These are phyloP conservation scores for Bungarus multicinctus DNA, from an alignment of 2,113 vertebrate genomes.

Conservation along the genomic window DNA sequence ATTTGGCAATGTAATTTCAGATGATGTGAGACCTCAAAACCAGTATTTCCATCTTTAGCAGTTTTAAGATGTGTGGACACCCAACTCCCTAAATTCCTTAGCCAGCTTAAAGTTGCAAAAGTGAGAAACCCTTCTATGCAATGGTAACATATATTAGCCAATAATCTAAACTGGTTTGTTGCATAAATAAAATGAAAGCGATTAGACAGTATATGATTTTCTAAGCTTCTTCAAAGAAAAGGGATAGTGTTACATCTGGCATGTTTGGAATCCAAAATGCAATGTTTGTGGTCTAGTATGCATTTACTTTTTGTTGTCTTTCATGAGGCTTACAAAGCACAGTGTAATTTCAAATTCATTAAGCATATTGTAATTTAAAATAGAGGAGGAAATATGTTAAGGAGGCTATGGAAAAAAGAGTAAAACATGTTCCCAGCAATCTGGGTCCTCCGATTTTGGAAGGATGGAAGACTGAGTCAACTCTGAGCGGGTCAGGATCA, in stretches of 20 bases:
- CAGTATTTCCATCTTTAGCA: not conserved
- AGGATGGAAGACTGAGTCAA: not conserved
- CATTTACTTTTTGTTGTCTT: not conserved
- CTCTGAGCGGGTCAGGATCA: not conserved
- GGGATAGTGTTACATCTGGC: not conserved
- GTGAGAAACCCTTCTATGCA: not conserved
- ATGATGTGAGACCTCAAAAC: not conserved
- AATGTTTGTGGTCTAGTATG: not conserved
- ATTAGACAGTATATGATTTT: not conserved
- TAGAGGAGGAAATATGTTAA: not conserved
- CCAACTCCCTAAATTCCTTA: not conserved
- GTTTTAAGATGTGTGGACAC: not conserved
- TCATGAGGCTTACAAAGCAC: not conserved
- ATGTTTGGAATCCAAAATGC: not conserved
- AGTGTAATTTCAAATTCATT: not conserved
- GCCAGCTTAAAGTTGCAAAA: not conserved
- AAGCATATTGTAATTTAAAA: not conserved
- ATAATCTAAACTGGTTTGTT: not conserved
- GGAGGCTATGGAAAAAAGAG: not conserved
- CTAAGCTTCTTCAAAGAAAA: not conserved
- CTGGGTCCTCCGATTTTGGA: not conserved
- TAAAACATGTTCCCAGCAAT: not conserved
- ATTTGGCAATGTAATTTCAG: not conserved
- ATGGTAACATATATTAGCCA: not conserved
- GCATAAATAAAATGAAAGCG: not conserved